Evolutionary conservation across 2,113 vertebrate genomes (phyloP), one percentile per base, ranked within the genome.

Genomic region (Ardeotis arabs): DNA sequence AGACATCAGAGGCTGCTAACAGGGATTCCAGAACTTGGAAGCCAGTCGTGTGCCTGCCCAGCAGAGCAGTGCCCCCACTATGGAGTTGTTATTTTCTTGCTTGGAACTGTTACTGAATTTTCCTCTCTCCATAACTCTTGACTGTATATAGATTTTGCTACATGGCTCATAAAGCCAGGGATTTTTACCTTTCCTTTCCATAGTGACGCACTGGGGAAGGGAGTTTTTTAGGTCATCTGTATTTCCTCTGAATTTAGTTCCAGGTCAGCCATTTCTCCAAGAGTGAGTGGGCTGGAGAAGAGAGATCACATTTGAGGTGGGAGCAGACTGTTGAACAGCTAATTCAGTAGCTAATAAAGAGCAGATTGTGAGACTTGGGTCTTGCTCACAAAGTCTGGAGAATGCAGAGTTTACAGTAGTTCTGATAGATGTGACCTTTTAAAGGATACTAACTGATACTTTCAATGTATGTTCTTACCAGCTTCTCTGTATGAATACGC

Each of bases 401-500:
- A 83, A 74, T 58, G 23, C 31, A 35, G 49, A 53, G 4, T 86
- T 94, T 55, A 33, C 47, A 58, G 29, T 47, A 72, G 19, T 64
- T 95, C 9, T 76, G 39, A 37, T 31, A 69, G 19, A 9, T 66
- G 39, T 69, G 59, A 47, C 24, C 31, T 63, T 83, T 74, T 27
- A 2, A 56, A 89, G 31, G 29, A 10, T 55, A 47, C 56, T 82
- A 64, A 84, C 82, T 87, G 64, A 55, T 76, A 37, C 14, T 19
- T 76, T 59, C 44, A 68, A 33, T 91, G 28, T 97, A 25, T 97
- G 41, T 94, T 94, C 80, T 74, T 89, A 44, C 83, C 95, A 69
- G 98, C 98, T 4, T 98, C 98, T 25, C 94, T 97, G 10, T 98
- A 98, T 83, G 98, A 99, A 47, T 98, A 92, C 63, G 97, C 98